These are phyloP conservation scores for Phoxinus phoxinus DNA, from an alignment of 2,113 vertebrate genomes.

Conservation along the genomic window DNA sequence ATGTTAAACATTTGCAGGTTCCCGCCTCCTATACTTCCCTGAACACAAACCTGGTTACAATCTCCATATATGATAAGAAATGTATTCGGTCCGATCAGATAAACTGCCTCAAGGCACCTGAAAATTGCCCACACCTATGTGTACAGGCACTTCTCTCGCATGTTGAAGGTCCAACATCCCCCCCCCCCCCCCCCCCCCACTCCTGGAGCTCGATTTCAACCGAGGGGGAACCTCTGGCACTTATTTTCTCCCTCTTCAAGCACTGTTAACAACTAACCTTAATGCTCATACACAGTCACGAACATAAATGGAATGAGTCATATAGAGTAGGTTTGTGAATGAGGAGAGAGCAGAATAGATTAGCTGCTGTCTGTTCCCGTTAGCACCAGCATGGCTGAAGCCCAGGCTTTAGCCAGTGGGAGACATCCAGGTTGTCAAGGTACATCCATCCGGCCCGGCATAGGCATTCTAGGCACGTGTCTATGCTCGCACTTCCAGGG, in stretches of 20 bases:
- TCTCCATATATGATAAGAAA: neutral
- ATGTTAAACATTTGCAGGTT: no score
- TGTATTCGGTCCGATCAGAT: neutral
- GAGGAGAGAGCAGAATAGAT: slow-evolving; percentile 55
- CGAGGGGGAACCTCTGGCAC: no score
- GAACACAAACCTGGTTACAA: no score
- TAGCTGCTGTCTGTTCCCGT: slow-evolving; percentile 58
- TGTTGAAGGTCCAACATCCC: no score
- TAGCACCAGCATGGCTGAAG: slow-evolving; percentile 51
- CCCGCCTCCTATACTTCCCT: no score
- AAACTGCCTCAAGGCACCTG: neutral
- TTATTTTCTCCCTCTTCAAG: no score
- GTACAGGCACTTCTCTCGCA: no score
- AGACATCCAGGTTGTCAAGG: slow-evolving; percentile 59
- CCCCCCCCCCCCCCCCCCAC: no score
- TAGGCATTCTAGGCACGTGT: no score
- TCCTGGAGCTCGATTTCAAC: no score
- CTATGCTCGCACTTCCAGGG: no score
- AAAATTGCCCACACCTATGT: neutral
- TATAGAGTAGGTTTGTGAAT: slow-evolving; percentile 47
- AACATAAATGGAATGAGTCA: slow-evolving; percentile 7
- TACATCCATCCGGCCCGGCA: slow-evolving; percentile 49
- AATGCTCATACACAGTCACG: neutral
- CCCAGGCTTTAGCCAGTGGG: slow-evolving; percentile 33
- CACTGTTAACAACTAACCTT: slow-evolving; percentile 6